Conservation (phyloP, 2,113 vertebrate genomes). For the Phylloscopus trochilus region DNA sequence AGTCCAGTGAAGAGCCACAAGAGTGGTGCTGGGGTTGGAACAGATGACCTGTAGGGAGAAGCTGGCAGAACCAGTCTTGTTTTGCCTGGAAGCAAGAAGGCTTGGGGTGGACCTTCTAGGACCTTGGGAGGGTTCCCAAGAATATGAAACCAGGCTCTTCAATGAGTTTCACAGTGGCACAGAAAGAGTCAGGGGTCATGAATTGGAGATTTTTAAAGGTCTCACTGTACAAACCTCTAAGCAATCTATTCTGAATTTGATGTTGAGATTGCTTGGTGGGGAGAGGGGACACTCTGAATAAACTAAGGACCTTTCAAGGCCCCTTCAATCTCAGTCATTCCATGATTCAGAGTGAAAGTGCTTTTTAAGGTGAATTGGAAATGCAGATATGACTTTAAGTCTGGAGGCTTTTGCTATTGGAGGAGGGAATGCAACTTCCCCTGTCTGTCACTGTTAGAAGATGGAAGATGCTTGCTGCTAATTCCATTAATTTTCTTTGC, state of each 20-base stretch:
- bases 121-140: background rate
- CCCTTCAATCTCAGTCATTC: background rate
- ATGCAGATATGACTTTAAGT: background rate
- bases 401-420: background rate
- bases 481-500: background rate
- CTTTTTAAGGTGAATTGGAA: background rate
- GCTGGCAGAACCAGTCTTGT: background rate
- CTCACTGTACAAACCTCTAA: background rate
- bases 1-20: background rate
- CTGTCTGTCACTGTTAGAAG: background rate
- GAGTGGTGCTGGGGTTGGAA: background rate
- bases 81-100: background rate
- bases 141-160: background rate
- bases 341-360: background rate
- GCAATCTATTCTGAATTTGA: background rate
- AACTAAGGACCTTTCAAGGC: background rate
- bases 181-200: background rate
- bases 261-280: background rate
- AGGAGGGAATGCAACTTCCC: background rate
- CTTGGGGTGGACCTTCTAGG: background rate
- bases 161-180: background rate
- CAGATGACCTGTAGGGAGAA: background rate
- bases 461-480: background rate
- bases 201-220: background rate
- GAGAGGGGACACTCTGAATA: background rate